A percentile compares a stretch with the other conserved stretches of the same genome.
phyloP scores from a whole-genome alignment of 1,140 invertebrate genomes.

The Campodea augens region DNA sequence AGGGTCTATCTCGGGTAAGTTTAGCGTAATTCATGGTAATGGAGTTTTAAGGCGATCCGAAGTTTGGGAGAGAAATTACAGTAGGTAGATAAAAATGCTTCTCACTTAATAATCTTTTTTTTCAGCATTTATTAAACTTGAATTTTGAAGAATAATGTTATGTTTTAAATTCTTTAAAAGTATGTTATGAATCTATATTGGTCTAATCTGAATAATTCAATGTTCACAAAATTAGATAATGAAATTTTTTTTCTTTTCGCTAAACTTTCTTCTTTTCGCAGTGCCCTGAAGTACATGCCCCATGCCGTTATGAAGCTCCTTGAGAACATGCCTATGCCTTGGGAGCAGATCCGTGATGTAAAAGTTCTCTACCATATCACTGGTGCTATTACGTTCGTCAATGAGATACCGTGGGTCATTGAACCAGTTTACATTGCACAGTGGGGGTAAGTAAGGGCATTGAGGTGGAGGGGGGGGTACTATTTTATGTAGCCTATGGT shows the following conservation, averaged over 20 bases:
- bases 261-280: constrained; percentile 21
- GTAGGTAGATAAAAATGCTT: constrained; percentile 2
- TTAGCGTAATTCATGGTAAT: neutral
- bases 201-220: neutral
- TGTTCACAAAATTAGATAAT: neutral
- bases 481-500: too few species aligned
- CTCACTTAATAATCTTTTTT: constrained; percentile 1
- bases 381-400: constrained; percentile 99
- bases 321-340: constrained; percentile 99
- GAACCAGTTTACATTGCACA: constrained; percentile 98
- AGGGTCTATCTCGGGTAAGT: constrained; percentile 84
- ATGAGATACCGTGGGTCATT: constrained; percentile 99
- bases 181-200: constrained; percentile 3
- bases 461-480: neutral
- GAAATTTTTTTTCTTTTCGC: constrained; percentile 10
- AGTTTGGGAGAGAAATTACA: neutral
- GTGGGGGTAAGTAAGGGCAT: constrained; percentile 85
- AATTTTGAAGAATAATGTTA: too few species aligned
- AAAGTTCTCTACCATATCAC: constrained; percentile 95
- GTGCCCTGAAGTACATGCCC: constrained; percentile 97
- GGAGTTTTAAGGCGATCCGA: neutral
- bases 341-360: constrained; percentile 98
- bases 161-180: constrained; percentile 8
- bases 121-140: too few species aligned
- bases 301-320: constrained; percentile 97